Evolutionary conservation across 2,888 invertebrate genomes (phyloP).

Genomic region (Ceratothoa steindachneri): DNA sequence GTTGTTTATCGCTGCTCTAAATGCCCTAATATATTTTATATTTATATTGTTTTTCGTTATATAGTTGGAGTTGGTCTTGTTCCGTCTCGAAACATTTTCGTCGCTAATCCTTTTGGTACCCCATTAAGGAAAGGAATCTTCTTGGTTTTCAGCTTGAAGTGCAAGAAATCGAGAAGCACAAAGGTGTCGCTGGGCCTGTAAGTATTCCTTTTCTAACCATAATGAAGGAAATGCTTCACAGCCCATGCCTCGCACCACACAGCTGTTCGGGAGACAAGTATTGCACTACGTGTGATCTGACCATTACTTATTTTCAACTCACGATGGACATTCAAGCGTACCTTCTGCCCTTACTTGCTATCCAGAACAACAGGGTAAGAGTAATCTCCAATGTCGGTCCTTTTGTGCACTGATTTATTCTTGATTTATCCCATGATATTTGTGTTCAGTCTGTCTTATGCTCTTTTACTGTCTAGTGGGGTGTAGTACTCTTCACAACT

Average conservation of each 20-base stretch:
- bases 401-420: too few species aligned
- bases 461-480: neutral
- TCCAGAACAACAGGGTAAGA: conserved; percentile 72
- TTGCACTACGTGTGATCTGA: conserved; percentile 87
- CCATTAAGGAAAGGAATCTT: too few species aligned
- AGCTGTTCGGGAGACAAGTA: conserved; percentile 61
- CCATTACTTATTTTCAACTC: conserved; percentile 90
- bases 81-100: too few species aligned
- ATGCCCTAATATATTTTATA: too few species aligned
- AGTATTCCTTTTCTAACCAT: conserved; percentile 68
- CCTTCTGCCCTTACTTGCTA: conserved; percentile 68
- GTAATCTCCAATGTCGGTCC: too few species aligned
- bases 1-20: too few species aligned
- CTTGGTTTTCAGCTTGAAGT: conserved; percentile 81
- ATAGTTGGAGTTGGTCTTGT: too few species aligned
- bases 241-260: conserved; percentile 65
- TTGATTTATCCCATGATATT: conserved; percentile 11
- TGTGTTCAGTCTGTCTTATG: neutral
- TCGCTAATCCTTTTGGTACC: too few species aligned
- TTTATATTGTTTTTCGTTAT: too few species aligned
- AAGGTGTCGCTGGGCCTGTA: conserved; percentile 70
- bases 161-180: conserved; percentile 75
- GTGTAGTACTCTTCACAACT: neutral
- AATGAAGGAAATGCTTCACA: conserved; percentile 68
- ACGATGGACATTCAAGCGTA: conserved; percentile 74